These are phyloP conservation scores for Zoanthus sansibaricus DNA, from an alignment of 92 coral and sea anemone genomes.

Conservation along the genomic window DNA sequence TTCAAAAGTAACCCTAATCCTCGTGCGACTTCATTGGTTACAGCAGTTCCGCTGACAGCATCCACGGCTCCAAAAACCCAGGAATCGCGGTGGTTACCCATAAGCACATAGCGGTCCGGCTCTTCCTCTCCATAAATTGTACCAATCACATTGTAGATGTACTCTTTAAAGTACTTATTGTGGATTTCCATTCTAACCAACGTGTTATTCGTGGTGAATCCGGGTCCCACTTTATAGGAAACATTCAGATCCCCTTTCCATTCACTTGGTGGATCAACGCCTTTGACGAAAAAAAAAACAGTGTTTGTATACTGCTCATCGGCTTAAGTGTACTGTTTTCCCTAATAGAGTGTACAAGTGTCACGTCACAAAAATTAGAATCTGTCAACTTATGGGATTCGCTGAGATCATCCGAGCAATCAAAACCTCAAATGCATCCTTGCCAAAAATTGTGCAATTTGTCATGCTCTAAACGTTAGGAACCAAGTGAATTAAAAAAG, in stretches of 20 bases:
- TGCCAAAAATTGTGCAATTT: too few species aligned
- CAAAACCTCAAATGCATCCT: too few species aligned
- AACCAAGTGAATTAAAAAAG: too few species aligned
- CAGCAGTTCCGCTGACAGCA: conserved; percentile 83
- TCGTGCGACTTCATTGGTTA: conserved; percentile 84
- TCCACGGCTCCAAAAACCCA: conserved; percentile 92
- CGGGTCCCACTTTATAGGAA: conserved; percentile 82
- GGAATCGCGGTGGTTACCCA: conserved; percentile 93
- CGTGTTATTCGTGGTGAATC: conserved; percentile 47
- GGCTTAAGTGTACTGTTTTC: too few species aligned
- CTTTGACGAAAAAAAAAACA: conserved; percentile 29
- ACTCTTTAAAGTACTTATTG: conserved; percentile 58
- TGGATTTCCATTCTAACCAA: conserved; percentile 70
- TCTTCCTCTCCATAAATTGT: conserved; percentile 87
- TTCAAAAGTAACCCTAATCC: conserved; percentile 76
- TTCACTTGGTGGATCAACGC: conserved; percentile 63
- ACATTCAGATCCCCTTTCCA: conserved; percentile 74
- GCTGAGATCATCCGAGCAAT: too few species aligned
- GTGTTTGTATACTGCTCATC: too few species aligned
- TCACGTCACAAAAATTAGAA: too few species aligned
- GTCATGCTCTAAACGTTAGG: too few species aligned
- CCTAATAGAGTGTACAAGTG: too few species aligned
- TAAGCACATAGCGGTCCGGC: conserved; percentile 89
- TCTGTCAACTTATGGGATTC: too few species aligned
- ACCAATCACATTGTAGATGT: conserved; percentile 92